These are phyloP conservation scores for Andrena fulva DNA, from an alignment of 2,888 invertebrate species.

Conservation along the genomic window DNA sequence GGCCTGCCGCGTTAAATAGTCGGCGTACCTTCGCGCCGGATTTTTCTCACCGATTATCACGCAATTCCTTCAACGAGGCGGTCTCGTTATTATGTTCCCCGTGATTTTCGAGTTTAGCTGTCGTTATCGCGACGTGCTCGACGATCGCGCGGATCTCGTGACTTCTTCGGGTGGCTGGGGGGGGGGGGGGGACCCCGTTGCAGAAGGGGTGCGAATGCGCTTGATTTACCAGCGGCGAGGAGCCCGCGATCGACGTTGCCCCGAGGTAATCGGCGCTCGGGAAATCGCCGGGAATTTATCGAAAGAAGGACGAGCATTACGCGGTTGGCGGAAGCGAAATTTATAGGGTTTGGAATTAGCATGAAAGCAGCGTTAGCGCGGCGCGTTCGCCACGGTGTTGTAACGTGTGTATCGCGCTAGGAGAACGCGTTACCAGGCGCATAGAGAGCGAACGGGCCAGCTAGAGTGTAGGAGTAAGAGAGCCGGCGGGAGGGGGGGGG, in stretches of 20 bases:
- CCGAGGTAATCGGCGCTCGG: constrained; percentile 54
- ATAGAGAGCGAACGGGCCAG: constrained; percentile 52
- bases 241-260: constrained; percentile 35
- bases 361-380: constrained; percentile 71
- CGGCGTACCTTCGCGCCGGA: constrained; percentile 11
- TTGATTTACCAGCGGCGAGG: not conserved
- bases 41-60: constrained; percentile 30
- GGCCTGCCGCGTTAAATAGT: constrained; percentile 13
- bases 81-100: constrained; percentile 9
- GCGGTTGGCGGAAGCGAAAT: constrained; percentile 58
- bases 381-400: constrained; percentile 51
- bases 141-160: not conserved
- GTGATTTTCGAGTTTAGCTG: constrained; percentile 1
- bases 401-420: constrained; percentile 56
- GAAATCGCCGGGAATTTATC: constrained; percentile 65
- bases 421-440: constrained; percentile 65
- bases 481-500: constrained; percentile 49
- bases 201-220: not conserved
- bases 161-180: not conserved
- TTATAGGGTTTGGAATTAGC: constrained; percentile 72
- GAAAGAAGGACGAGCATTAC: constrained; percentile 68
- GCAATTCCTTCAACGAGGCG: constrained; percentile 10
- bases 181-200: not conserved
- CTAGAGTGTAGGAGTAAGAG: not conserved
- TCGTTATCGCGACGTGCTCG: too few relatives aligned